Evolutionary conservation across 2,888 invertebrate species (phyloP).

Genomic region (Meta bourneti): DNA sequence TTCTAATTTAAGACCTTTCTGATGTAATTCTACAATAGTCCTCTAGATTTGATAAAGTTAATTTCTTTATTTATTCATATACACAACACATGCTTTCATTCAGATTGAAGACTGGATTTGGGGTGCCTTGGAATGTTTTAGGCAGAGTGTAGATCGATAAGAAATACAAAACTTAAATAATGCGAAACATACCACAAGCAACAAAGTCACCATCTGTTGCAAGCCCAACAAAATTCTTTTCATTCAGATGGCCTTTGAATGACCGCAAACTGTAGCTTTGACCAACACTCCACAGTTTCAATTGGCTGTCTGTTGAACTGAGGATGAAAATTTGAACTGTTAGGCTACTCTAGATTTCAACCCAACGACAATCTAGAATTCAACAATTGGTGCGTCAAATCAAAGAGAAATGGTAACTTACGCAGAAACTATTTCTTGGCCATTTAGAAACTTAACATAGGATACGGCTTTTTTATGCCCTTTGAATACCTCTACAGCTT

Average conservation of each 20-base stretch:
- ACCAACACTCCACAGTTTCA: conserved; percentile 94
- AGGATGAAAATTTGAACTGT: not conserved
- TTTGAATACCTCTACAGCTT: conserved; percentile 90
- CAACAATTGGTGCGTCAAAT: not conserved
- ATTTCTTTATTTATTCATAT: too few species aligned
- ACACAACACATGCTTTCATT: too few species aligned
- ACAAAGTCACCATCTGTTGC: conserved; percentile 95
- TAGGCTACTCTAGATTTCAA: too few species aligned
- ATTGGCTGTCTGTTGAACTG: conserved; percentile 92
- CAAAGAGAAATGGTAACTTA: conserved; percentile 78
- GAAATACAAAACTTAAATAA: not conserved
- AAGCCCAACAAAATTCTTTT: conserved; percentile 96
- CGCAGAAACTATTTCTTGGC: conserved; percentile 92
- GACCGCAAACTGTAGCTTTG: conserved; percentile 89
- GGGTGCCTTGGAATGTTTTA: too few species aligned
- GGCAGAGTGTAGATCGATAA: not conserved
- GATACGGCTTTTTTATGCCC: conserved; percentile 97
- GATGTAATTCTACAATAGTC: too few species aligned
- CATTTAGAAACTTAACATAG: conserved; percentile 94
- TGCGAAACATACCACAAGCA: conserved; percentile 86
- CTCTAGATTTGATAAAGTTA: too few species aligned
- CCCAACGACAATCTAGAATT: too few species aligned
- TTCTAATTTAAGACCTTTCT: too few species aligned
- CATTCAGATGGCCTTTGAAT: conserved; percentile 94
- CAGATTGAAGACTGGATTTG: too few species aligned